phyloP scores from a whole-genome alignment of 2,113 vertebrate species.

The Onychostruthus taczanowskii region DNA sequence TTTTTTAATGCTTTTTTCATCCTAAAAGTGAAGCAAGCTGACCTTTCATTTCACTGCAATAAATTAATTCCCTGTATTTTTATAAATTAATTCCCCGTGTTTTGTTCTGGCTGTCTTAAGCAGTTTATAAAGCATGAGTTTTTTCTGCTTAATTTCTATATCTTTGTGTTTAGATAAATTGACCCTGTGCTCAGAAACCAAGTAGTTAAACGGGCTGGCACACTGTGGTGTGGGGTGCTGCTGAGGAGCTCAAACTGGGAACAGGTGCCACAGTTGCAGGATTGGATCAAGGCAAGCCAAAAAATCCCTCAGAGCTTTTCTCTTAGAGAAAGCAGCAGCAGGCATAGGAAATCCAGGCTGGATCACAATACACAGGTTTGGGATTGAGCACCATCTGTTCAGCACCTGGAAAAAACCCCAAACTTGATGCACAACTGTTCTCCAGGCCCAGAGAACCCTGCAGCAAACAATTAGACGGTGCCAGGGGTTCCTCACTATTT shows the following conservation, averaged over 20 bases:
- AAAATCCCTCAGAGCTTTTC: background rate
- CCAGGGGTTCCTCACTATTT: background rate
- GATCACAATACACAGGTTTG: background rate
- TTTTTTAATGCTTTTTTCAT: too few relatives aligned
- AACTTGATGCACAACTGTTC: accelerated
- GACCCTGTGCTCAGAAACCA: background rate
- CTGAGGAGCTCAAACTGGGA: background rate
- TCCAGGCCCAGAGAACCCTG: background rate
- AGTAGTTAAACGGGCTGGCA: background rate
- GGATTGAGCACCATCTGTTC: background rate
- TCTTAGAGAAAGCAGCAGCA: background rate
- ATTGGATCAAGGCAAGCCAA: background rate
- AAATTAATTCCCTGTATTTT: background rate
- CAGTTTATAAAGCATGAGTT: background rate
- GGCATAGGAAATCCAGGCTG: accelerated
- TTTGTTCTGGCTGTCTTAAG: background rate
- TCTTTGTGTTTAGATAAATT: accelerated
- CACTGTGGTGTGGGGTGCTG: background rate
- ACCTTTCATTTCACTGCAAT: background rate
- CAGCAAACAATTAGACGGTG: background rate
- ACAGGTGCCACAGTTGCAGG: background rate
- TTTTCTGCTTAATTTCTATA: background rate
- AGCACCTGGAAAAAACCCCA: background rate
- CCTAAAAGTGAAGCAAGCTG: background rate
- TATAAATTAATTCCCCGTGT: background rate